phyloP scores from a whole-genome alignment of 2,797 vertebrate genomes.

The Parotocinclus haroldoi region DNA sequence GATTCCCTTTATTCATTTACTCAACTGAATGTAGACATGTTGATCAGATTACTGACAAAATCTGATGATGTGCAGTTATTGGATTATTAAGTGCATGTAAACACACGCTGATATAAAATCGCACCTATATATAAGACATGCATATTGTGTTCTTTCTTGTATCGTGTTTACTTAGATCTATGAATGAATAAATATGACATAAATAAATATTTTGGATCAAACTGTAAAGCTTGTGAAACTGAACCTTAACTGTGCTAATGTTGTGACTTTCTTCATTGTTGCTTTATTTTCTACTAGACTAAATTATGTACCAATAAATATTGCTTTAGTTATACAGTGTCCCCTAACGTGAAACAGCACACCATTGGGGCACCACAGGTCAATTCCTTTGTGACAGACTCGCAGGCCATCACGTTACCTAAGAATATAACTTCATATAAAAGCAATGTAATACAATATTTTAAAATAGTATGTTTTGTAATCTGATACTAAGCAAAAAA shows the following conservation, averaged over 20 bases:
- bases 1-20: too few relatives aligned
- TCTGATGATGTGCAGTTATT: too few relatives aligned
- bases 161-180: conserved; percentile 12
- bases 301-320: conserved; percentile 1
- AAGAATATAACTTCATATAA: too few relatives aligned
- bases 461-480: conserved; percentile 5
- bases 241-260: conserved; percentile 4
- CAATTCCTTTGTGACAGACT: conserved; percentile 19
- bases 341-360: conserved; percentile 28
- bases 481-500: background rate
- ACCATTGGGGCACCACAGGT: conserved; percentile 15
- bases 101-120: too few relatives aligned
- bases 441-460: too few relatives aligned
- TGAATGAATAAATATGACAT: conserved; percentile 16
- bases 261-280: background rate
- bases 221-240: background rate
- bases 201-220: background rate
- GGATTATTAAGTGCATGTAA: too few relatives aligned
- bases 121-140: conserved; percentile 5
- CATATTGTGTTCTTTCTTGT: conserved; percentile 8
- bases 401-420: conserved; percentile 16
- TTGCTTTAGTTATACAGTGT: conserved; percentile 1
- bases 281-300: background rate
- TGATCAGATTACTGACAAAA: too few relatives aligned
- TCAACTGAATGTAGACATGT: too few relatives aligned